phyloP scores from a whole-genome alignment of 1,140 invertebrate genomes.

The Alviniconcha marisindica region DNA sequence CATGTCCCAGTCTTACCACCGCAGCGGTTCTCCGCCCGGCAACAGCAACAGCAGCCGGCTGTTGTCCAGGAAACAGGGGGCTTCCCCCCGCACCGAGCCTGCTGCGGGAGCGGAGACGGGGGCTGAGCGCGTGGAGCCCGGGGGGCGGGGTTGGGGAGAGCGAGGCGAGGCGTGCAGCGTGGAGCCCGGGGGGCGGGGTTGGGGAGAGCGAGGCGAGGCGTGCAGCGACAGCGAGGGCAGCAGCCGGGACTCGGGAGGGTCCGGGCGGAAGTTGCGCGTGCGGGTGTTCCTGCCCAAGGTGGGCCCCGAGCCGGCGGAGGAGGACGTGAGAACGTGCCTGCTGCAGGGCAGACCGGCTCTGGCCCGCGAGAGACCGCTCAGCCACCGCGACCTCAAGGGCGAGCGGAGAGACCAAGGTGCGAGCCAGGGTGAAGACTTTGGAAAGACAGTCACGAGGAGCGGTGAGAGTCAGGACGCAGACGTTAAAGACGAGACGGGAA shows the following conservation, averaged over 20 bases:
- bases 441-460: no score
- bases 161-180: neutral
- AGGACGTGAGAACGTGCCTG: conserved; percentile 29
- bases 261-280: conserved; percentile 36
- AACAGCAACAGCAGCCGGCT: neutral
- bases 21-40: neutral
- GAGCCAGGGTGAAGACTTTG: no score
- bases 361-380: conserved; percentile 32
- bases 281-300: conserved; percentile 45
- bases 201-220: neutral
- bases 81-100: neutral
- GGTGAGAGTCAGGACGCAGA: no score
- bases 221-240: conserved; percentile 9
- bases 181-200: neutral
- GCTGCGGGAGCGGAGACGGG: neutral
- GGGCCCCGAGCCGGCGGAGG: conserved; percentile 24
- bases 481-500: no score
- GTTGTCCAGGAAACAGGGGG: no score
- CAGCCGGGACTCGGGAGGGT: neutral
- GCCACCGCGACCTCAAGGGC: conserved; percentile 11
- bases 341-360: conserved; percentile 21
- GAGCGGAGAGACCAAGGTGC: neutral
- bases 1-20: neutral
- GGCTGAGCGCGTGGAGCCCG: neutral
- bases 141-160: neutral